These are phyloP conservation scores for Panonychus citri DNA, from an alignment of 1,140 invertebrate species.

Conservation along the genomic window DNA sequence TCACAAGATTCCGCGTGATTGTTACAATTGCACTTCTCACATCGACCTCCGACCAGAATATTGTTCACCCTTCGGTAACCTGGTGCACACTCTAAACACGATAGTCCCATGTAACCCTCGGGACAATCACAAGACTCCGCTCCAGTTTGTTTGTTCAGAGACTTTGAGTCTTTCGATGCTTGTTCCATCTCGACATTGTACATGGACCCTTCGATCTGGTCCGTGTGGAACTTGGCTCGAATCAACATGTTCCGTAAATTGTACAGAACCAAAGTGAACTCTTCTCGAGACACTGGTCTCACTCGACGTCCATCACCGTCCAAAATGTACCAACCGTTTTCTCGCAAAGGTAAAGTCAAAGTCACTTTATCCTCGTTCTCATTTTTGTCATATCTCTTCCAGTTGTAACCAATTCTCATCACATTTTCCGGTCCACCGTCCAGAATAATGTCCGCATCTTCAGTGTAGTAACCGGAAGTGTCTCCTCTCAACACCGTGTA, in stretches of 20 bases:
- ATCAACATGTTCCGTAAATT: slow-evolving; percentile 56
- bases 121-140: slow-evolving; percentile 35
- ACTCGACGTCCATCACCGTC: slow-evolving; percentile 20
- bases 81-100: slow-evolving; percentile 56
- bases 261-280: slow-evolving; percentile 61
- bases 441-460: slow-evolving; percentile 59
- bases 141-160: slow-evolving; percentile 17
- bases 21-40: slow-evolving; percentile 68
- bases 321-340: slow-evolving; percentile 49
- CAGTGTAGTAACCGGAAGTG: slow-evolving; percentile 57
- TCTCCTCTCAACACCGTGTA: slow-evolving; percentile 71
- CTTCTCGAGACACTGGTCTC: slow-evolving; percentile 37
- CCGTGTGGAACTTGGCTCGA: slow-evolving; percentile 71
- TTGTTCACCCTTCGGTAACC: slow-evolving; percentile 51
- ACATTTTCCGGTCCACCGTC: slow-evolving; percentile 30
- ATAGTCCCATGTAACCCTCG: slow-evolving; percentile 43
- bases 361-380: slow-evolving; percentile 27
- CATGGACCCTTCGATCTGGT: slow-evolving; percentile 59
- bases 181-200: slow-evolving; percentile 26
- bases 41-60: slow-evolving; percentile 32
- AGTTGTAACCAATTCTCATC: slow-evolving; percentile 37
- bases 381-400: slow-evolving; percentile 25
- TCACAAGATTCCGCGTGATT: slow-evolving; percentile 63
- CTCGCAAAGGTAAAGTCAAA: slow-evolving; percentile 34
- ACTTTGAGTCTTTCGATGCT: slow-evolving; percentile 19